A percentile compares a stretch with the other conserved stretches of the same genome.
phyloP scores from a whole-genome alignment of 2,888 invertebrate genomes.

The Macrophya alboannulata region DNA sequence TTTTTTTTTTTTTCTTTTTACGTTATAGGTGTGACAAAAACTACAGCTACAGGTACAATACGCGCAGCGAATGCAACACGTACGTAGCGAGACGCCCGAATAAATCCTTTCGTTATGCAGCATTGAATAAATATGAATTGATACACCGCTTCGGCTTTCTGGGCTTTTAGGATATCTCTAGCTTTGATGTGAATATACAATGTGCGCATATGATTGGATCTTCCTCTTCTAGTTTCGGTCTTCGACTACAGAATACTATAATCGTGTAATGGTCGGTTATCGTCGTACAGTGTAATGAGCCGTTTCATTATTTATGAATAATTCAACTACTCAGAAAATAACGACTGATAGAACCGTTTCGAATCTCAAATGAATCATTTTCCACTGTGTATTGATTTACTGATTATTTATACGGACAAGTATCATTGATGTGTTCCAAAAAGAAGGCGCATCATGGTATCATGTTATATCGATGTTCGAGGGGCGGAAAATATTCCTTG shows the following conservation, averaged over 20 bases:
- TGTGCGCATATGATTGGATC: background rate
- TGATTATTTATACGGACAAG: background rate
- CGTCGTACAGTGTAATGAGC: background rate
- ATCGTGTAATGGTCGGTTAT: background rate
- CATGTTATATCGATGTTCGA: background rate
- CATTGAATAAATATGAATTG: slow-evolving; percentile 1
- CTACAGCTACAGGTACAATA: background rate
- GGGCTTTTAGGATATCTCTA: background rate
- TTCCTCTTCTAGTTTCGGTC: background rate
- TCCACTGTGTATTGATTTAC: background rate
- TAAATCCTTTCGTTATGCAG: background rate
- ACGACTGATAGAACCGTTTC: background rate
- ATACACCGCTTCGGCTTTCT: background rate
- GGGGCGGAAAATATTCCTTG: background rate
- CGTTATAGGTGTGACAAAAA: background rate
- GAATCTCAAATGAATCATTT: background rate
- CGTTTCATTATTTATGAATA: background rate
- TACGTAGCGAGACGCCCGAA: background rate
- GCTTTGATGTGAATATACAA: background rate
- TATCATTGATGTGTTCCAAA: background rate
- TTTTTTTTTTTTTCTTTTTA: background rate
- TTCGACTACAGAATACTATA: background rate
- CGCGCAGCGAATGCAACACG: background rate
- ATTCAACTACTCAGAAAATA: background rate
- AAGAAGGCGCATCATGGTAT: background rate